These are phyloP conservation scores for Cinclus cinclus DNA, from an alignment of 2,113 vertebrate genomes.

Conservation along the genomic window DNA sequence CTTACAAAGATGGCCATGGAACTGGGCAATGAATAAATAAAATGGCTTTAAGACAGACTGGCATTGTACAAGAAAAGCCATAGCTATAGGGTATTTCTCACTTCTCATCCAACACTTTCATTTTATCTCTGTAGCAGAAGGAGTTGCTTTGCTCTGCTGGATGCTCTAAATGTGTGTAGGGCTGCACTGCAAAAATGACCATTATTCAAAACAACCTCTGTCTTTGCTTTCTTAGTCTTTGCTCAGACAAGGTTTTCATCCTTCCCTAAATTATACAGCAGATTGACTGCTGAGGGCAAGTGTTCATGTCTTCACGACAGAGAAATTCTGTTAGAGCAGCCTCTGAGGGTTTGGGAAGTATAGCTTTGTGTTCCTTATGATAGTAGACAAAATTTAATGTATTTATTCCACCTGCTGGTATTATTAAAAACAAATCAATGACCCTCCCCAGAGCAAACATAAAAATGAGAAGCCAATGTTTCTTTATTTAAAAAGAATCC, in stretches of 20 bases:
- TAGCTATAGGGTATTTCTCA: not conserved
- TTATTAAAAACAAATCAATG: not conserved
- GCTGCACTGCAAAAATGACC: not conserved
- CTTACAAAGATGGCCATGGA: not conserved
- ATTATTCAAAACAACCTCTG: not conserved
- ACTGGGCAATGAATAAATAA: not conserved
- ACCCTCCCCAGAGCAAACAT: not conserved
- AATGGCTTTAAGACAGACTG: not conserved
- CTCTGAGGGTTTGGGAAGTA: not conserved
- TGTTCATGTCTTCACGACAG: not conserved
- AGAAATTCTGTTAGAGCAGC: not conserved
- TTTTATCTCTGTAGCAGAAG: not conserved
- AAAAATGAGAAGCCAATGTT: not conserved
- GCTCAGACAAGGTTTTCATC: not conserved
- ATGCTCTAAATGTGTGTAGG: accelerated
- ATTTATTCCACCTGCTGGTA: not conserved
- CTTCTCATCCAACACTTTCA: not conserved
- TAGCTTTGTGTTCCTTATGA: not conserved
- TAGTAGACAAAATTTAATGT: not conserved
- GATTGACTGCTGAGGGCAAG: not conserved
- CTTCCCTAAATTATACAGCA: not conserved
- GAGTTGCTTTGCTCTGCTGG: not conserved
- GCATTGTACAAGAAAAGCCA: not conserved
- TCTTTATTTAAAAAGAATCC: not conserved
- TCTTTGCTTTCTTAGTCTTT: not conserved